Evolutionary conservation across 1,140 invertebrate species (phyloP), one percentile per base, ranked within the genome.

Genomic region (Drosophila orena): DNA sequence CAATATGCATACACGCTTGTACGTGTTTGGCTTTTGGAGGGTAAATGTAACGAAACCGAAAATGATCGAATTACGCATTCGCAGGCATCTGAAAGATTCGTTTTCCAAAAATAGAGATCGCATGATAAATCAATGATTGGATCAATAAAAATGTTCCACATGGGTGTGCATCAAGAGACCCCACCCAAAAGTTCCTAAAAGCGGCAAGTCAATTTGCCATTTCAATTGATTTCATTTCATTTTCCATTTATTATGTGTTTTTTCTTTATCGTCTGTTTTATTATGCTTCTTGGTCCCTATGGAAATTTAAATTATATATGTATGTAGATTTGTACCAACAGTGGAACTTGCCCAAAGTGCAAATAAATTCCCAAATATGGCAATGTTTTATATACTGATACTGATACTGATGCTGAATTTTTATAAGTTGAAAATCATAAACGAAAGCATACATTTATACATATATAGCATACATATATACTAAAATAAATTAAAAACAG

Each of bases 171-270:
- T 17, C 17, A 30, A 2, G n/a, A 27, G 17, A 61, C 55, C 71
- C 58, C 50, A 34, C 68, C 68, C 38, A 46, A 30, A 22, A 14
- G 1, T n/a, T 40, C 5, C 24, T 4, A 30, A 7, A 27, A 3
- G 12, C 8, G 30, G 20, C 15, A 43, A 69, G 65, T 76, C 40
- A 54, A 75, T 55, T 75, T 79, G 77, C 55, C 77, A 52, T 69
- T 65, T 64, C 69, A 86, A 86, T 86, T 86, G 83, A 81, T 86
- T 86, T 81, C 73, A 74, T 86, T 85, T 44, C 70, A 79, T 75
- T 88, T 74, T 44, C 62, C 58, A 58, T 79, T 71, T 59, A 71
- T 71, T 76, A 64, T 65, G 71, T 74, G 69, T 42, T 53, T 42
- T 57, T 42, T 46, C 37, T 40, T 71, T 24, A 27, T 27, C 64